A percentile compares a stretch with the other conserved stretches of the same genome.
These are phyloP conservation scores for Herpetotheres cachinnans DNA, from an alignment of 2,113 vertebrate species.

Conservation along the genomic window DNA sequence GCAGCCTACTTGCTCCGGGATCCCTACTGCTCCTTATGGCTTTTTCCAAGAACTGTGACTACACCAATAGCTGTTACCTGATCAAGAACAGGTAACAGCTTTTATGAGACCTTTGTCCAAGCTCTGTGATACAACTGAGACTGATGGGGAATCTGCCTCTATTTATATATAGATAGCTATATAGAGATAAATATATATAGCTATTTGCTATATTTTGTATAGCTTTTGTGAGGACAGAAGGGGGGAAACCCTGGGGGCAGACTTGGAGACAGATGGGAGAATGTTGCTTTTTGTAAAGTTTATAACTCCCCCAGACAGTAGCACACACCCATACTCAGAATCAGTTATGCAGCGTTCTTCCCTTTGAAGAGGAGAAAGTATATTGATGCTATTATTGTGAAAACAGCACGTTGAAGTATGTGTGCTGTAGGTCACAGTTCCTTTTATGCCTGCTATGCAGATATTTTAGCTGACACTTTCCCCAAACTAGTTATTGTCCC, in stretches of 20 bases:
- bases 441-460: neutral
- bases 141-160: neutral
- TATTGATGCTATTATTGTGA: neutral
- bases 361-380: neutral
- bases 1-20: neutral
- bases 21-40: neutral
- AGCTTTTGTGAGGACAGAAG: neutral
- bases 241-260: fast-evolving
- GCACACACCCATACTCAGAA: neutral
- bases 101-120: neutral
- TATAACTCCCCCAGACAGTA: neutral
- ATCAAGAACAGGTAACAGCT: neutral
- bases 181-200: no score
- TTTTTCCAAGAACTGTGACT: neutral
- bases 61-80: neutral
- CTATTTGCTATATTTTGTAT: neutral
- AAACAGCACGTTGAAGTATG: neutral
- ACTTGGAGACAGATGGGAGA: neutral
- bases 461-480: neutral
- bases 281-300: neutral
- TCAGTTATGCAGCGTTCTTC: neutral
- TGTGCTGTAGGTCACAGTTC: neutral
- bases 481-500: neutral
- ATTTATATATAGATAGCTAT: no score
- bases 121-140: neutral